Percentiles rank a stretch among this genome's conserved stretches.
These are phyloP conservation scores for Brachionus plicatilis DNA, from an alignment of 1,140 invertebrate genomes.

Conservation along the genomic window DNA sequence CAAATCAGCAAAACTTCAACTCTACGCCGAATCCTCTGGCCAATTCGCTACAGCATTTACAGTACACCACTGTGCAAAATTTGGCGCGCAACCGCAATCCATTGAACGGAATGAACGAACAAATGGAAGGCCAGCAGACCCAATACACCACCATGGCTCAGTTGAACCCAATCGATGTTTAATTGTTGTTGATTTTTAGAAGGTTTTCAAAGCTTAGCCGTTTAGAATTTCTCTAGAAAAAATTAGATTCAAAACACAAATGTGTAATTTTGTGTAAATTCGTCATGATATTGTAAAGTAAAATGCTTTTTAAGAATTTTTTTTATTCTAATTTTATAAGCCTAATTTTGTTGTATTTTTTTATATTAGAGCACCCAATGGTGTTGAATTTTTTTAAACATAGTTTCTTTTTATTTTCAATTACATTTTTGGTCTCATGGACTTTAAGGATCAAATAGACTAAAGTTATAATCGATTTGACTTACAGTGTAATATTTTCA, in stretches of 20 bases:
- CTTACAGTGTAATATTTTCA: conserved; percentile 10
- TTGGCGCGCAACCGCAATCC: conserved; percentile 31
- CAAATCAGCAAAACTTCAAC: neutral
- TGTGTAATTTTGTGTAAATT: conserved; percentile 28
- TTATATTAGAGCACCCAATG: neutral
- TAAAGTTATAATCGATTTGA: neutral
- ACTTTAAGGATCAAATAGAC: neutral
- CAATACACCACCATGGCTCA: conserved; percentile 39
- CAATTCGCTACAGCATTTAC: conserved; percentile 26
- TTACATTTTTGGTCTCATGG: neutral
- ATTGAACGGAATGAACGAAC: conserved; percentile 20
- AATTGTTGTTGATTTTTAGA: conserved; percentile 28
- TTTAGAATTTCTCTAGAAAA: neutral
- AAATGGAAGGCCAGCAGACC: conserved; percentile 3
- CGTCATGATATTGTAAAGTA: conserved; percentile 25
- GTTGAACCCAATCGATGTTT: conserved; percentile 39
- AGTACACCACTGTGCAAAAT: conserved; percentile 39
- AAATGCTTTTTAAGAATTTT: neutral
- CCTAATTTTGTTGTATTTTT: neutral
- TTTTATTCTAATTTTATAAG: neutral
- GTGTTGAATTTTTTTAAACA: neutral
- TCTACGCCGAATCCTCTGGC: neutral
- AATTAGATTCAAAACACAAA: neutral
- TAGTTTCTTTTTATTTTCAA: neutral
- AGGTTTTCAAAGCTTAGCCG: neutral